A percentile compares a stretch with the other conserved stretches of the same genome.
Evolutionary conservation across 2,113 vertebrate species (phyloP).

Genomic region (Empidonax alnorum): DNA sequence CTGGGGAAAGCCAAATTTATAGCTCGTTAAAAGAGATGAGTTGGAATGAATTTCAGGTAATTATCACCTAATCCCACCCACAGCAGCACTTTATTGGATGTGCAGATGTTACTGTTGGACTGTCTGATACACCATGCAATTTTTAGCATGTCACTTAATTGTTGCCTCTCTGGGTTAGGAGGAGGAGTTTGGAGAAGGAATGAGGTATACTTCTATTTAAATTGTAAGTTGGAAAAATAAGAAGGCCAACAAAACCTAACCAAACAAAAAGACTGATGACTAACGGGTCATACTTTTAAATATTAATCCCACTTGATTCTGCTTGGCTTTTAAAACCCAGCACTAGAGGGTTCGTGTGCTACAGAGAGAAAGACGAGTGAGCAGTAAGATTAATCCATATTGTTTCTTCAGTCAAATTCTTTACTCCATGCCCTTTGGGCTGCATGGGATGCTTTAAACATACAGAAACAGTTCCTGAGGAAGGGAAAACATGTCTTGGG

Average conservation of each 20-base stretch:
- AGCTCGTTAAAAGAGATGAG: neutral
- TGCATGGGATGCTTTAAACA: neutral
- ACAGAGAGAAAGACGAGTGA: neutral
- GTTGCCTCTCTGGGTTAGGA: neutral
- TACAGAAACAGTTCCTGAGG: neutral
- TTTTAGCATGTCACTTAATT: neutral
- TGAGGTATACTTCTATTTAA: neutral
- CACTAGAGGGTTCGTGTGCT: neutral
- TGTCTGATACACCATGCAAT: neutral
- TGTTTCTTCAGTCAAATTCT: neutral
- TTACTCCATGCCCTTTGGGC: neutral
- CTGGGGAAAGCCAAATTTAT: neutral
- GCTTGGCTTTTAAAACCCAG: neutral
- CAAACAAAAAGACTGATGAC: neutral
- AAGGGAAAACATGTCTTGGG: neutral
- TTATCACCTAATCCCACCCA: neutral
- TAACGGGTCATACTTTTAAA: neutral
- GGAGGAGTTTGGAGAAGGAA: neutral
- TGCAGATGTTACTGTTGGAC: neutral
- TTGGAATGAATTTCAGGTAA: neutral
- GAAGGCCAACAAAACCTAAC: neutral
- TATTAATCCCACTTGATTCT: neutral
- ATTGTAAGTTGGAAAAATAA: neutral
- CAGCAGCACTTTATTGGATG: neutral
- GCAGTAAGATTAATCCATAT: neutral